Base-by-base conservation (phyloP, 2,888 invertebrate species). In the Corbicula japonica region DNA sequence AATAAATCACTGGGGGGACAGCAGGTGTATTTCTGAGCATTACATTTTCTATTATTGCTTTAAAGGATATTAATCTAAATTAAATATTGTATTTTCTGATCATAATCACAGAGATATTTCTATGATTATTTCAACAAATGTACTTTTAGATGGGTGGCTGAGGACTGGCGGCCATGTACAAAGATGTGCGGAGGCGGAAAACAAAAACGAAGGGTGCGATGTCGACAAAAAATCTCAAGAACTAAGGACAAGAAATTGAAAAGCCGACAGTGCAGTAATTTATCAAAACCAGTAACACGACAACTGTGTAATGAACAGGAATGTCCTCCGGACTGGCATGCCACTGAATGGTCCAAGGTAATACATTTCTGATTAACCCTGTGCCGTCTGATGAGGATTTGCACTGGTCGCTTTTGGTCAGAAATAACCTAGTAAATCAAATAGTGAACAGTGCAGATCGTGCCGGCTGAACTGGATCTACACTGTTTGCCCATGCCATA, bases 341-440 rank as follows among this genome's bases (percentile, higher is more conserved):
- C 96, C 21, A 97, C 97, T 62, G 97, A 97, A 8, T 99, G 99
- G 99, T 96, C 96, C 92, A 96, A 97, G 86, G 97, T 97, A 94
- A 95, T 95, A 93, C n/a, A 3, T n/a, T 46, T n/a, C n/a, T n/a
- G n/a, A n/a, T n/a, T n/a, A n/a, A n/a, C n/a, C n/a, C n/a, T n/a
- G n/a, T n/a, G n/a, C n/a, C n/a, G n/a, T n/a, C n/a, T n/a, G n/a
- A n/a, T n/a, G n/a, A n/a, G n/a, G n/a, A n/a, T n/a, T n/a, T n/a
- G n/a, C n/a, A n/a, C n/a, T n/a, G n/a, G n/a, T n/a, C n/a, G n/a
- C n/a, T n/a, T n/a, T n/a, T n/a, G n/a, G n/a, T n/a, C n/a, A n/a
- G n/a, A n/a, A n/a, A n/a, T n/a, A n/a, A n/a, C n/a, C n/a, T n/a
- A n/a, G n/a, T n/a, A n/a, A n/a, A n/a, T n/a, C n/a, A n/a, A n/a